A percentile compares a stretch with the other conserved stretches of the same genome.
These are phyloP conservation scores for Elymnias hypermnestra DNA, from an alignment of 1,140 invertebrate genomes.

Conservation along the genomic window DNA sequence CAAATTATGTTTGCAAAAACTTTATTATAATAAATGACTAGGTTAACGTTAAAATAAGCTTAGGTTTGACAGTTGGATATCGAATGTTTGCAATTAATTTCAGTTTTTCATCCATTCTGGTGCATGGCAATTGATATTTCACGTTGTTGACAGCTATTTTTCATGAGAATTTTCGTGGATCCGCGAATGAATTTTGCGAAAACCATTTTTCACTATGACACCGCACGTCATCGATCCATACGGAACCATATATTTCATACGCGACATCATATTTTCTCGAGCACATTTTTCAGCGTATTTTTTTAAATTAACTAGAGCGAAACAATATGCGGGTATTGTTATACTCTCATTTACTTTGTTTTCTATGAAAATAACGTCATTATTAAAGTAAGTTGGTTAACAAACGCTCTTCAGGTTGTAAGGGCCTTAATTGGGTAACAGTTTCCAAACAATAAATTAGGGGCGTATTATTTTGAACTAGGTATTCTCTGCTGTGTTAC, in stretches of 20 bases:
- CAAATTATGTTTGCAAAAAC: too few species aligned
- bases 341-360: neutral
- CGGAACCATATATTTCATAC: conserved; percentile 10
- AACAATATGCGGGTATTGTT: too few species aligned
- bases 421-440: too few species aligned
- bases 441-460: too few species aligned
- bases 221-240: conserved; percentile 14
- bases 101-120: conserved; percentile 6
- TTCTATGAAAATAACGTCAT: too few species aligned
- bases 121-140: conserved; percentile 15
- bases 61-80: neutral
- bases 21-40: neutral
- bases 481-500: too few species aligned
- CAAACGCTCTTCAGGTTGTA: too few species aligned
- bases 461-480: too few species aligned
- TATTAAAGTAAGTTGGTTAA: too few species aligned
- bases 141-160: conserved; percentile 16
- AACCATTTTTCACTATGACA: conserved; percentile 16
- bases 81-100: conserved; percentile 4
- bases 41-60: neutral
- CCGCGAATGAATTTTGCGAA: conserved; percentile 10
- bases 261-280: conserved; percentile 1
- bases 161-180: conserved; percentile 10
- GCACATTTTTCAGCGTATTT: neutral
- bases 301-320: too few species aligned